Evolutionary conservation across 64 coral and sea anemone species (phyloP).

Genomic region (Pocillopora damicornis): DNA sequence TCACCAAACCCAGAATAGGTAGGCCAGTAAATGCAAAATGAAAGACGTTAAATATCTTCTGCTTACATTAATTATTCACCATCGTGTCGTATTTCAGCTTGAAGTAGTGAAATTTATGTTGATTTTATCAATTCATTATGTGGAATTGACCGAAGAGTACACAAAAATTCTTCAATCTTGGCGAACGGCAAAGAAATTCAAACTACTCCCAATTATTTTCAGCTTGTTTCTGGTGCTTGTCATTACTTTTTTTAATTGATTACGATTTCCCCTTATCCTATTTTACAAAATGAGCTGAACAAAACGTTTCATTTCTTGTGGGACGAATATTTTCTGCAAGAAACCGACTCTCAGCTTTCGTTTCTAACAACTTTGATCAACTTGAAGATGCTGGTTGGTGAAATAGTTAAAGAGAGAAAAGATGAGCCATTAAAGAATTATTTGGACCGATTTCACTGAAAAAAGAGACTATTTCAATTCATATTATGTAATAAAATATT

Average conservation of each 20-base stretch:
- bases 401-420: neutral
- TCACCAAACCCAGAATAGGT: neutral
- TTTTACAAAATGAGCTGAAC: too few species aligned
- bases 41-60: neutral
- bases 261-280: too few species aligned
- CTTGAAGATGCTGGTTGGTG: neutral
- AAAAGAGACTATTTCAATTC: neutral
- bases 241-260: too few species aligned
- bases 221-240: too few species aligned
- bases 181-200: too few species aligned
- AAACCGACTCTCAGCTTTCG: neutral
- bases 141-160: too few species aligned
- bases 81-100: neutral
- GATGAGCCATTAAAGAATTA: neutral
- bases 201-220: too few species aligned
- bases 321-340: too few species aligned
- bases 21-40: neutral
- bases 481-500: neutral
- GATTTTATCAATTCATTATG: neutral
- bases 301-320: too few species aligned
- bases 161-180: too few species aligned
- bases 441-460: neutral
- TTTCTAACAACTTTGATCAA: neutral
- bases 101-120: neutral
- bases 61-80: neutral